Conservation (phyloP, 2,113 vertebrate genomes). For the Oryctolagus cuniculus region DNA sequence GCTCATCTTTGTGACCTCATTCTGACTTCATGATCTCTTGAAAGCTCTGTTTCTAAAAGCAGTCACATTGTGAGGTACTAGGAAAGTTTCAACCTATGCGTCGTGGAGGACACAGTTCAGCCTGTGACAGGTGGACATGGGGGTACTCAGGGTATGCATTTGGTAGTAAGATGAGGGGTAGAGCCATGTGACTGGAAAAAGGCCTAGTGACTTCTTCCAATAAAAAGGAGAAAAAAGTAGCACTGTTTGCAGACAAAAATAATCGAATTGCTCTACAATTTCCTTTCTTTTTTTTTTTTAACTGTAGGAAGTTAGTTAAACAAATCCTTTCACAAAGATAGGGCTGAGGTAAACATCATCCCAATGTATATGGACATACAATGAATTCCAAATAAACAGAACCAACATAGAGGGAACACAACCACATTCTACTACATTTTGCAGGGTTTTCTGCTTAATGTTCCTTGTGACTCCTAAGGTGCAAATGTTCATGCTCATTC, state of each 20-base stretch:
- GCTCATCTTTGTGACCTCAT: neutral
- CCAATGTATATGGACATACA: neutral
- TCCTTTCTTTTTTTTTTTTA: neutral
- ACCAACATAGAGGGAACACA: neutral
- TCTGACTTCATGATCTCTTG: neutral
- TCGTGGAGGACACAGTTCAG: neutral
- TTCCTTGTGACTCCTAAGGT: neutral
- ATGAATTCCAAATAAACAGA: slow-evolving; percentile 27
- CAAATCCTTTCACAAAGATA: neutral
- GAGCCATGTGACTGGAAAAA: neutral
- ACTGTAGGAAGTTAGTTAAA: slow-evolving; percentile 2
- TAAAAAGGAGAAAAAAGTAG: neutral
- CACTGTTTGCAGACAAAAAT: slow-evolving; percentile 31
- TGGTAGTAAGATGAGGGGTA: neutral
- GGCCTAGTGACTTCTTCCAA: neutral
- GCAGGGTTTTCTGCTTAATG: neutral
- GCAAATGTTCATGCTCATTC: slow-evolving; percentile 10
- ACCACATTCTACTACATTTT: neutral
- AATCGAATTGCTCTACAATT: neutral
- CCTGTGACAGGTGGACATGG: neutral
- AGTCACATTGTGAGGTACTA: neutral
- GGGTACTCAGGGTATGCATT: neutral
- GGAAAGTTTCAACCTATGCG: neutral
- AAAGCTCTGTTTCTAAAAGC: neutral
- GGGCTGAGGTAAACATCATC: slow-evolving; percentile 1